Percentiles rank a stretch among this genome's conserved stretches.
Evolutionary conservation across 92 coral and sea anemone species (phyloP).

Genomic region (Porites cylindrica): DNA sequence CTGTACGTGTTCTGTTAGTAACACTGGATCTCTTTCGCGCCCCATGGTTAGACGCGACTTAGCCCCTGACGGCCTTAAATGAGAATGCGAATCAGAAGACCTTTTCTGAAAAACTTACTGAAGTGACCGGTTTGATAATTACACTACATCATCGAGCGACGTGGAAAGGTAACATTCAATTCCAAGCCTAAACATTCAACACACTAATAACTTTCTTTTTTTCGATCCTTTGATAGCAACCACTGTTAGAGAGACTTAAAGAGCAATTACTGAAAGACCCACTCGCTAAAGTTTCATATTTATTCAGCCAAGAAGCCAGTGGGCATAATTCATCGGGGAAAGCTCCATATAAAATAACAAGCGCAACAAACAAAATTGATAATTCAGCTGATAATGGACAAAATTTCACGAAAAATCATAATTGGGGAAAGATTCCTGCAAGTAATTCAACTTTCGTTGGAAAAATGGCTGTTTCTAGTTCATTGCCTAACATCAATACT

Average conservation of each 20-base stretch:
- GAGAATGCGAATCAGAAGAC: too few species aligned
- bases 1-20: too few species aligned
- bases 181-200: too few species aligned
- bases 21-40: too few species aligned
- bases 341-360: not conserved
- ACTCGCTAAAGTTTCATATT: conserved; percentile 30
- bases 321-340: not conserved
- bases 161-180: too few species aligned
- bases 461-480: not conserved
- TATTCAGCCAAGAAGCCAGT: conserved; percentile 4
- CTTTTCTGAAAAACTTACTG: too few species aligned
- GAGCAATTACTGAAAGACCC: conserved; percentile 15
- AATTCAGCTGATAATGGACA: not conserved
- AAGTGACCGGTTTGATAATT: too few species aligned
- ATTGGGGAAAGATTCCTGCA: not conserved
- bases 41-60: too few species aligned
- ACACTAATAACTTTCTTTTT: too few species aligned
- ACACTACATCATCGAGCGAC: too few species aligned
- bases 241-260: not conserved
- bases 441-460: not conserved
- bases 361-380: not conserved
- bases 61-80: too few species aligned
- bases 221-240: too few species aligned
- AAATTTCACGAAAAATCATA: not conserved
- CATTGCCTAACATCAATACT: not conserved